Evolutionary conservation across 2,797 vertebrate species (phyloP).

Genomic region (Miopithecus talapoin): DNA sequence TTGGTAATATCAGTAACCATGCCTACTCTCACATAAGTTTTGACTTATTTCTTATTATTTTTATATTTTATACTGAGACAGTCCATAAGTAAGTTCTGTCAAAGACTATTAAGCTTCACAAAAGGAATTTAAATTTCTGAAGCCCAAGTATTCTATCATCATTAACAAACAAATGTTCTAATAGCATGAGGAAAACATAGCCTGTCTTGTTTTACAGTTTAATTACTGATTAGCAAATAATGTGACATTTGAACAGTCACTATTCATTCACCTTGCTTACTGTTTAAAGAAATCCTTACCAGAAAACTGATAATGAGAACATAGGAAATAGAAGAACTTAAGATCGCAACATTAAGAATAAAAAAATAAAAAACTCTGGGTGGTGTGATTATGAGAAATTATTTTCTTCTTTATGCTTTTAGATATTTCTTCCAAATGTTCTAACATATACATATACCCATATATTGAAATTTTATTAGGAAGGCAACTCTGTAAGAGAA

Average conservation of each 20-base stretch:
- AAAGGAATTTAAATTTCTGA: slow-evolving; percentile 32
- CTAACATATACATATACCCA: background rate
- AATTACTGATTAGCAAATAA: slow-evolving; percentile 36
- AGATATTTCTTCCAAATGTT: slow-evolving; percentile 19
- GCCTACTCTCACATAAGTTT: background rate
- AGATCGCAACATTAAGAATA: background rate
- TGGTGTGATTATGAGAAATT: slow-evolving; percentile 1
- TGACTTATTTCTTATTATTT: slow-evolving; percentile 25
- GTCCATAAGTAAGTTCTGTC: background rate
- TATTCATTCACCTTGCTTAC: slow-evolving; percentile 44
- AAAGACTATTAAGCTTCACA: background rate
- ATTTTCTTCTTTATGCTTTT: slow-evolving; percentile 38
- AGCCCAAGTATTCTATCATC: slow-evolving; percentile 4
- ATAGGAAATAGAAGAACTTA: background rate
- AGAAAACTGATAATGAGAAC: slow-evolving; percentile 22
- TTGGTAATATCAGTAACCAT: background rate
- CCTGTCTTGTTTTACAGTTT: slow-evolving; percentile 23
- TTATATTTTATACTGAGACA: background rate
- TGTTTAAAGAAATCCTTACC: slow-evolving; percentile 30
- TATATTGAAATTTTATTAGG: background rate
- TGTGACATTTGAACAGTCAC: slow-evolving; percentile 19
- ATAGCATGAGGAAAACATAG: slow-evolving; percentile 38
- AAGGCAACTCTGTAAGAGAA: slow-evolving; percentile 5
- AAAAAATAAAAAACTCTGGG: background rate
- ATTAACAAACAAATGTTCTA: slow-evolving; percentile 16